Evolutionary conservation across 2,797 vertebrate species (phyloP), one percentile per base, ranked within the genome.

Genomic region (Galago senegalensis): DNA sequence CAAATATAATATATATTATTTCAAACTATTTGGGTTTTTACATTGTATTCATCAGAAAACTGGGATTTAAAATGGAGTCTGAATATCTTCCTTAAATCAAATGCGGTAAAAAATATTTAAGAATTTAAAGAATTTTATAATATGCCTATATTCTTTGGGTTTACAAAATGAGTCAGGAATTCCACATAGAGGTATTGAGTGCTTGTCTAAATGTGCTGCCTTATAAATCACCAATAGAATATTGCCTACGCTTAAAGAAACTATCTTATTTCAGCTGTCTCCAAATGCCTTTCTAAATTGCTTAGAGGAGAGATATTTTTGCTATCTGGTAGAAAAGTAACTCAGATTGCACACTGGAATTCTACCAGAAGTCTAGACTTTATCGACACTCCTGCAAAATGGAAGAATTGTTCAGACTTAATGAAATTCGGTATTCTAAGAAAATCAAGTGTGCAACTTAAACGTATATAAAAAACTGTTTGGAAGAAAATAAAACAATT

Each of bases 391-490:
- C 14, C 27, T 93, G 65, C 67, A 90, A 91, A 82, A 81, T 72
- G 31, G 20, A 29, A 65, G 86, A 76, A 94, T 69, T 10, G 13
- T 92, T 96, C 37, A 96, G 58, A 75, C 20, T 86, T 94, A 93
- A 46, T 49, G 4, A 96, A 93, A 93, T 93, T 56, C 2, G 46
- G 27, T 92, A 63, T 53, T 43, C 91, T 93, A 93, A 96, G 58
- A 98, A 97, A 97, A 96, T 14, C 87, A 93, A 21, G 37, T 86
- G 7, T 90, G 96, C 29, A 88, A 31, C 46, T 83, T 95, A 97
- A 93, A 97, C 84, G 70, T 76, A 2, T 37, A 60, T 67, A 85
- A 34, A 70, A 37, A 77, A 27, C 11, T 34, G 0, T 96, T 97
- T 88, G n/a, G 18, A 96, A 53, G 31, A 88, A 96, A 97, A 95